Evolutionary conservation across 2,888 invertebrate species (phyloP).

Genomic region (Patella ulyssiponensis): DNA sequence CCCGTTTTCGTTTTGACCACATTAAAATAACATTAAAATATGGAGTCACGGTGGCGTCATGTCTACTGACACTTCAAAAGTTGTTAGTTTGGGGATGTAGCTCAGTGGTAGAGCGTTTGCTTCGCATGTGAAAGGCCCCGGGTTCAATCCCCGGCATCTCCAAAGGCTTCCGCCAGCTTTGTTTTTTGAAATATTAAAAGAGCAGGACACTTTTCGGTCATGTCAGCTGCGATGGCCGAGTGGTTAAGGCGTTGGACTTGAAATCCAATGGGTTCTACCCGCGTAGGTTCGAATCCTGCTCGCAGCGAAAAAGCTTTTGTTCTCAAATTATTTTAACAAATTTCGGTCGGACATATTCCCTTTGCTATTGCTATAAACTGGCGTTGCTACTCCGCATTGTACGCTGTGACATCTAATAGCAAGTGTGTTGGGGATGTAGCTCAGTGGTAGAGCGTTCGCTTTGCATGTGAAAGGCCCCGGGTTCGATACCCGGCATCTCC

Average conservation of each 20-base stretch:
- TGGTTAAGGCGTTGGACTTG: conserved; percentile 30
- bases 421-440: conserved; percentile 25
- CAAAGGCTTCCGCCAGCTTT: not conserved
- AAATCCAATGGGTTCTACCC: conserved; percentile 26
- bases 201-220: too few relatives aligned
- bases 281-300: conserved; percentile 26
- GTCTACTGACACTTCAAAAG: too few relatives aligned
- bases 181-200: too few relatives aligned
- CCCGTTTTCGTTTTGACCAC: too few relatives aligned
- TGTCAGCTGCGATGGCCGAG: conserved; percentile 26
- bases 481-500: conserved; percentile 30
- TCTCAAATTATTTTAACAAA: too few relatives aligned
- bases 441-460: conserved; percentile 33
- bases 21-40: too few relatives aligned
- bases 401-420: too few relatives aligned
- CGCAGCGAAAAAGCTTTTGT: too few relatives aligned
- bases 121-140: conserved; percentile 6
- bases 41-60: too few relatives aligned
- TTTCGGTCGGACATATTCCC: too few relatives aligned
- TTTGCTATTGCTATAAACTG: too few relatives aligned
- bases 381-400: too few relatives aligned
- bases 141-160: conserved; percentile 4
- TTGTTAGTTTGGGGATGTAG: not conserved
- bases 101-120: conserved; percentile 6
- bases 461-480: conserved; percentile 33